Base-by-base conservation (phyloP, 2,888 invertebrate species). In the Stictocephala bisonia region DNA sequence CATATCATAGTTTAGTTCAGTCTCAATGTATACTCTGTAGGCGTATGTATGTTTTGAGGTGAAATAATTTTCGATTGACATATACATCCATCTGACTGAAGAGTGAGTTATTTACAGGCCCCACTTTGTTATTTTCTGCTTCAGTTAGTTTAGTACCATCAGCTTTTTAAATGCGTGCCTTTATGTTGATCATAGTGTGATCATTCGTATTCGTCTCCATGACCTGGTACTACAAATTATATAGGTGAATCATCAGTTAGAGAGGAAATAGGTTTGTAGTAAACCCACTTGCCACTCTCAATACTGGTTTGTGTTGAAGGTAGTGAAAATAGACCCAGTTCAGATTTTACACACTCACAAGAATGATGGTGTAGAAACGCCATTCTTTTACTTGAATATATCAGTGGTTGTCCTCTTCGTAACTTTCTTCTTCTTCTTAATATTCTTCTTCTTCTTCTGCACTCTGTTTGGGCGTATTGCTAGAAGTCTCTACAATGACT, bases 31-130 rank as follows among this genome's bases (percentile, higher is more conserved):
- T 0, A 79, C 75, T n/a, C 80, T 64, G 68, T 80, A 81, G 0
- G 78, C 71, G 24, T 79, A 80, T 3, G 77, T 75, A 48, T 78
- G 78, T 35, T 79, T 13, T 77, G 72, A 1, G 79, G 76, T 0
- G 78, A 79, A 13, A 80, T 74, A 2, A 79, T 41, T 73, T 80
- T 80, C 60, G 78, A 69, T 80, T 80, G 15, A 80, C 75, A 66
- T 76, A 78, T 22, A 80, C 73, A n/a, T 56, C 79, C 78, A 80
- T 79, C 4, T 79, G 24, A 1, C 77, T 72, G 48, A 77, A 78
- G 26, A 78, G 15, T 51, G 75, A 74, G 68, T 79, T 79, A 72
- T 79, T 80, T n/a, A 76, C 74, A 26, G 79, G 78, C 7, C 71
- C 77, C 9, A 77, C 72, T 27, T 11, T 15, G 15, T n/a, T n/a